phyloP scores from a whole-genome alignment of 2,797 vertebrate species.

The Protonibea diacanthus region DNA sequence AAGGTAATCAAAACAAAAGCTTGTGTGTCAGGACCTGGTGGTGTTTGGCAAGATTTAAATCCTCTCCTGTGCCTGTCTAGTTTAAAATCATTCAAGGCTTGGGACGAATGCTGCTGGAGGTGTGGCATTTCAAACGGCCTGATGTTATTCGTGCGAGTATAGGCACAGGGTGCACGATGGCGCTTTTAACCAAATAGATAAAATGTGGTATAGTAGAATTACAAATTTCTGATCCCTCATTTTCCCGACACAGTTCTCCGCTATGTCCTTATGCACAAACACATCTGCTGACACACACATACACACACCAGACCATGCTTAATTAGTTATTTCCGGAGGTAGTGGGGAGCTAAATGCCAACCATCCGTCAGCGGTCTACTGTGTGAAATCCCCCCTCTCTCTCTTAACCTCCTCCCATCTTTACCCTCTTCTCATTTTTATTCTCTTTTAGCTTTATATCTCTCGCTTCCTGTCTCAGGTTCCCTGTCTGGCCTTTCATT shows the following conservation, averaged over 20 bases:
- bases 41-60: conserved; percentile 16
- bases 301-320: conserved; percentile 51
- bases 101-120: background rate
- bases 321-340: conserved; percentile 76
- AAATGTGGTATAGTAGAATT: conserved; percentile 21
- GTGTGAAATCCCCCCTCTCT: conserved; percentile 37
- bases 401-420: conserved; percentile 28
- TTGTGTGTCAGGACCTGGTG: conserved; percentile 14
- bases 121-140: background rate
- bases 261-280: conserved; percentile 31
- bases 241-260: conserved; percentile 20
- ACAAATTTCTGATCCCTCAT: conserved; percentile 37
- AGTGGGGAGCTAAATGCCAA: conserved; percentile 75
- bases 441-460: conserved; percentile 8
- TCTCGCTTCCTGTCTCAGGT: background rate
- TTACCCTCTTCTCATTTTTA: conserved; percentile 24
- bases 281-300: conserved; percentile 16
- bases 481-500: background rate
- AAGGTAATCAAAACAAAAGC: conserved; percentile 44
- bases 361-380: conserved; percentile 70
- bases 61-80: background rate
- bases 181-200: background rate
- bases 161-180: background rate
- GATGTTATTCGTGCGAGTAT: background rate
- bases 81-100: conserved; percentile 1